Evolutionary conservation across 2,888 invertebrate species (phyloP).

Genomic region (Troilus luridus): DNA sequence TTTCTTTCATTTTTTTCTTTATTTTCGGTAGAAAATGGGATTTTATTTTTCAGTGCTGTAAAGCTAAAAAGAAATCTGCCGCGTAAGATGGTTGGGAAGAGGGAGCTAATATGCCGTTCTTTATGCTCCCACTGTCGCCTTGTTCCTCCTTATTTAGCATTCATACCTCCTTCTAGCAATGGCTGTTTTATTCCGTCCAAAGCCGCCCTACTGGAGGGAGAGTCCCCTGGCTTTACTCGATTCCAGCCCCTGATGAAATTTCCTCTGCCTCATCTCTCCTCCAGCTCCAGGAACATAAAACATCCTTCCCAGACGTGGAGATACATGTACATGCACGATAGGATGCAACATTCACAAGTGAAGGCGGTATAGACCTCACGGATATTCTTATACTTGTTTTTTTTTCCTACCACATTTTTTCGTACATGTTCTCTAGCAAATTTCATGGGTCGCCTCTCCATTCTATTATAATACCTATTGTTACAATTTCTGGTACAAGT

Average conservation of each 20-base stretch:
- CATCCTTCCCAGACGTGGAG: constrained; percentile 16
- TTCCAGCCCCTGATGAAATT: constrained; percentile 44
- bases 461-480: background rate
- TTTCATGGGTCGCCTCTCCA: background rate
- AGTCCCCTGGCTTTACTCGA: constrained; percentile 30
- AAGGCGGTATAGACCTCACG: background rate
- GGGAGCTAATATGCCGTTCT: constrained; percentile 39
- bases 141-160: constrained; percentile 49
- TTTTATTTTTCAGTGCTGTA: constrained; percentile 38
- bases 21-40: constrained; percentile 21
- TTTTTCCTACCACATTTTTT: background rate
- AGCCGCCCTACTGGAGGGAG: constrained; percentile 39
- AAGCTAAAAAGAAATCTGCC: constrained; percentile 43
- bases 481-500: background rate
- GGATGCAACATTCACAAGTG: constrained; percentile 25
- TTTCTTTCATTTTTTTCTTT: background rate
- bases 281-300: constrained; percentile 37
- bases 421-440: background rate
- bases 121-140: constrained; percentile 49
- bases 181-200: constrained; percentile 47
- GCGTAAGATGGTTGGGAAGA: background rate
- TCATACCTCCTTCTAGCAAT: constrained; percentile 49
- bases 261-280: constrained; percentile 40
- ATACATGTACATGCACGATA: background rate
- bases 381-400: background rate